Base-by-base conservation (phyloP, 2,113 vertebrate species). In the Sigmodon hispidus region DNA sequence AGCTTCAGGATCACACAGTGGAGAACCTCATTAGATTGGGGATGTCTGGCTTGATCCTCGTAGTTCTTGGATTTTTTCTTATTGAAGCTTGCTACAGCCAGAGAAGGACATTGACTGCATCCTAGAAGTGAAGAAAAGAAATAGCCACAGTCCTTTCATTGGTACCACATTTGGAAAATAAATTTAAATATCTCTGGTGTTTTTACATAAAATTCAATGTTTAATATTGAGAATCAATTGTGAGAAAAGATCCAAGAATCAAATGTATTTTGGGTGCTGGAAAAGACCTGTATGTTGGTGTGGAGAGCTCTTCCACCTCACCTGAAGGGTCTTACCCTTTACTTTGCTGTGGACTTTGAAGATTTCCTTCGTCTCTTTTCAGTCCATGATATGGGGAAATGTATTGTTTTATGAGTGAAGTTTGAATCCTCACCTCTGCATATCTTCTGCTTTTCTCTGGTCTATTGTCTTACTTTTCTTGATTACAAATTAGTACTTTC, bases 1-100 rank as follows among this genome's bases (percentile, higher is more conserved):
- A 8, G 0, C 0, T 36, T 2, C 22, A 69, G 21, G 85, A 81
- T 10, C 26, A 76, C n/a, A n/a, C 17, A 0, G 4, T 81, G 48
- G 72, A 50, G 70, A 92, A 86, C 34, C 85, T 94, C 57, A 34
- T 89, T 48, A 9, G 13, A 2, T 26, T 94, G 13, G 31, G 5
- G 5, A 0, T 85, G 63, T 55, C 55, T 26, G 69, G 61, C 3
- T 5, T 84, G 48, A 40, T 93, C 8, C 55, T 88, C 7, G 8
- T 81, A 45, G 43, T 43, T 15, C 59, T 94, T 0, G 26, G 80
- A 24, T 15, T 77, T 43, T 24, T 96, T 17, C 72, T 92, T 0
- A 87, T 55, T 76, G 16, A 83, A 7, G 67, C 26, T 50, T 4
- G 0, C 52, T 7, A 5, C 2, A 15, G 26, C 7, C n/a, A 16